Base-by-base conservation (phyloP, 2,113 vertebrate genomes). In the Archilochus colubris region DNA sequence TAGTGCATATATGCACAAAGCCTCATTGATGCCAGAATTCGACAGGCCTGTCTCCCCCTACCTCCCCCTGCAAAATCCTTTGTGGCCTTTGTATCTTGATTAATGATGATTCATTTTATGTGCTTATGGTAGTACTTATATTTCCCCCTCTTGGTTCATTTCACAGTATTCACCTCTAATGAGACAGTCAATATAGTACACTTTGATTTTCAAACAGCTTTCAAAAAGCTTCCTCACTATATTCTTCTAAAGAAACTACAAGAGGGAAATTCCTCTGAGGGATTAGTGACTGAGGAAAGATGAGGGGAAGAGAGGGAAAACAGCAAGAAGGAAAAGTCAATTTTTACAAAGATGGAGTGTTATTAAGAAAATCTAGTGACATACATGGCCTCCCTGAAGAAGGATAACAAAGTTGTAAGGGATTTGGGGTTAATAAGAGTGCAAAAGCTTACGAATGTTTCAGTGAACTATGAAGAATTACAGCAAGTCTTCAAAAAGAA, bases 101-200 rank as follows among this genome's bases (percentile, higher is more conserved):
- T 93, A 80, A 92, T 48, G 51, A 78, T 86, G 57, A 94, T 62
- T 92, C 46, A 62, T 77, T 93, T 85, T 74, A 95, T 33, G 70
- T 79, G 69, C 62, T 83, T 63, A 74, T 33, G 75, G 53, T 69
- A 82, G 54, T 89, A 77, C 77, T 95, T 93, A 80, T 78, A 77
- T 74, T 94, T 89, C 48, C 28, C 21, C 5, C 59, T 92, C 75
- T 93, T 2, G 17, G 85, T 83, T 94, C 70, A 87, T 93, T 96
- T 91, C 87, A 93, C 88, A 82, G 67, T 55, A 89, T 96, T 95
- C 82, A 80, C 51, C 19, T 80, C 82, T 88, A 95, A 95, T 77
- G 88, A 94, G 31, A 46, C 72, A 77, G 85, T 80, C 95, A 93
- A 80, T 66, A 93, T 1, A 46, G 48, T 22, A 61, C 12, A 28